These are phyloP conservation scores for Steinernema feltiae DNA, from an alignment of 1,140 invertebrate genomes.

Conservation along the genomic window DNA sequence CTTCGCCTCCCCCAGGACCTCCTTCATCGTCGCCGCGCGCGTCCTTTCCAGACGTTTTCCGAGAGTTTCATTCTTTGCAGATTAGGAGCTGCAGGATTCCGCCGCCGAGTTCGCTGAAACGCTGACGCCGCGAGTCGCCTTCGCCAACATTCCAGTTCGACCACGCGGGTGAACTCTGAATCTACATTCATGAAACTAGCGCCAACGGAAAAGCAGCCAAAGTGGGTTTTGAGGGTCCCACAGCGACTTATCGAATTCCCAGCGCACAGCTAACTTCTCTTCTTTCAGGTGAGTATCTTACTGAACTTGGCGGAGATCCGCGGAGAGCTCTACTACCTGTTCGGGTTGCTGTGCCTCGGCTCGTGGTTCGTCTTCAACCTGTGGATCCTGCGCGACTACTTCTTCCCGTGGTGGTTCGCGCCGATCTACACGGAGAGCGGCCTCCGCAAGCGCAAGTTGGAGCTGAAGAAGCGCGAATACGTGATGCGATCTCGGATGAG, in stretches of 20 bases:
- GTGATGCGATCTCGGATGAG: constrained; percentile 20
- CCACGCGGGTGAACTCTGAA: neutral
- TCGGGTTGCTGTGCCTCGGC: constrained; percentile 34
- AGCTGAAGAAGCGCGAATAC: constrained; percentile 20
- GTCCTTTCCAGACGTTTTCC: neutral
- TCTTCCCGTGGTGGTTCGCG: constrained; percentile 41
- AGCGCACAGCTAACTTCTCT: too few relatives aligned
- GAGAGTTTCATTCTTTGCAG: neutral
- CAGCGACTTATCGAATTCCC: too few relatives aligned
- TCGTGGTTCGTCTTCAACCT: constrained; percentile 39
- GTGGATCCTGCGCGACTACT: constrained; percentile 42
- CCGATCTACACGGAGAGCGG: constrained; percentile 37
- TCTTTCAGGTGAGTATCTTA: constrained; percentile 4
- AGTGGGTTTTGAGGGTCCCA: neutral
- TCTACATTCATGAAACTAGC: neutral
- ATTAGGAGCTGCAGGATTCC: too few relatives aligned
- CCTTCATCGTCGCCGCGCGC: neutral
- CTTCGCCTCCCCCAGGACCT: neutral
- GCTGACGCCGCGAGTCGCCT: neutral
- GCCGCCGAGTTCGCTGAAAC: too few relatives aligned
- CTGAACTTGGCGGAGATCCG: constrained; percentile 30
- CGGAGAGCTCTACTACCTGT: constrained; percentile 33
- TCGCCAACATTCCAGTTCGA: neutral
- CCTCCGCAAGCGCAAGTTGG: constrained; percentile 29
- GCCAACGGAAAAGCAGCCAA: neutral